These are phyloP conservation scores for Pterocles orientalis DNA, from an alignment of 2,113 vertebrate genomes.

Conservation along the genomic window DNA sequence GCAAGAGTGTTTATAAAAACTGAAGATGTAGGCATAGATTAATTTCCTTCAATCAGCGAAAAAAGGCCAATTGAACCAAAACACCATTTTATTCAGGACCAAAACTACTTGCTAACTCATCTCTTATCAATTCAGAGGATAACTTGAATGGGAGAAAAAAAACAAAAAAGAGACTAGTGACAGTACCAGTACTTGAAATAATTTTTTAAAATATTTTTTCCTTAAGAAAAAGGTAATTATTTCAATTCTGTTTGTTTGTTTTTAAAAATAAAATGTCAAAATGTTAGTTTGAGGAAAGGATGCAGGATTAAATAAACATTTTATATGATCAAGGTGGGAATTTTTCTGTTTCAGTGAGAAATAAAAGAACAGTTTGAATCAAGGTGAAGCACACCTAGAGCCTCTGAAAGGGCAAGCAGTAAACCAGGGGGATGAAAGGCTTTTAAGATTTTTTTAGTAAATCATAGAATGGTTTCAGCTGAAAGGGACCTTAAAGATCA, in stretches of 20 bases:
- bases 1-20: background rate
- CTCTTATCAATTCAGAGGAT: background rate
- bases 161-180: background rate
- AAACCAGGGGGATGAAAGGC: background rate
- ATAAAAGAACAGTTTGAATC: background rate
- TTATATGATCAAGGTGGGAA: background rate
- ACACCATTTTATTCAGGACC: background rate
- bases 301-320: background rate
- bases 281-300: background rate
- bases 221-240: background rate
- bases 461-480: background rate
- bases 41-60: background rate
- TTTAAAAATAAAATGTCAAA: background rate
- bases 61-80: background rate
- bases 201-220: background rate
- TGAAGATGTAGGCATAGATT: background rate
- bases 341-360: background rate
- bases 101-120: background rate
- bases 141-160: background rate
- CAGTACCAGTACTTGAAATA: background rate
- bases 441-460: background rate
- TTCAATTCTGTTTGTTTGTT: background rate
- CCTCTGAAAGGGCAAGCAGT: background rate
- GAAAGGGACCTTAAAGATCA: too few relatives aligned
- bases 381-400: background rate